Conservation (phyloP, 1,140 invertebrate genomes). For the Oedothorax gibbosus region DNA sequence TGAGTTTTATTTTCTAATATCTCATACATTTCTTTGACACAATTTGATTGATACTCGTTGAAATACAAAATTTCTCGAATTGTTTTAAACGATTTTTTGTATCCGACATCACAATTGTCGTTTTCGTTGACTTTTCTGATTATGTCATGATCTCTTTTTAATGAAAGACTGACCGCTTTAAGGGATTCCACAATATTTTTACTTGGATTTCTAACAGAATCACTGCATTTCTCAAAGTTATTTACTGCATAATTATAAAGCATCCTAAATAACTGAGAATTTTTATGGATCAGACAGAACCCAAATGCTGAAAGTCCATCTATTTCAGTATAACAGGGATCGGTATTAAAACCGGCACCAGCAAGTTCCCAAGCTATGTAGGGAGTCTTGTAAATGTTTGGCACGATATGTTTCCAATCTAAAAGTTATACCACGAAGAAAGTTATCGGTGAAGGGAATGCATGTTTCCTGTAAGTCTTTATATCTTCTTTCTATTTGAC, state of each 20-base stretch:
- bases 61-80: not conserved
- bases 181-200: too few relatives aligned
- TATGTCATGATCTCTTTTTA: not conserved
- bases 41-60: constrained; percentile 6
- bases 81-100: not conserved
- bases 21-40: not conserved
- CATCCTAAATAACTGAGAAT: not conserved
- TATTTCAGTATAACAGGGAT: not conserved
- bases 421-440: not conserved
- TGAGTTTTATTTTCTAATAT: not conserved
- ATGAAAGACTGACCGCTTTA: too few relatives aligned
- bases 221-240: not conserved
- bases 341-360: not conserved
- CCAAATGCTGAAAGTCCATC: constrained; percentile 13
- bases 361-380: constrained; percentile 5
- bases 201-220: too few relatives aligned
- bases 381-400: constrained; percentile 10
- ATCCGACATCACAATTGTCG: not conserved
- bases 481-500: not conserved
- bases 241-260: not conserved
- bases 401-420: not conserved
- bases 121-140: not conserved
- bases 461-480: too few relatives aligned
- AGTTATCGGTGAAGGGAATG: not conserved
- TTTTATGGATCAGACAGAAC: not conserved